These are phyloP conservation scores for Pantala flavescens DNA, from an alignment of 1,140 invertebrate genomes.

Conservation along the genomic window DNA sequence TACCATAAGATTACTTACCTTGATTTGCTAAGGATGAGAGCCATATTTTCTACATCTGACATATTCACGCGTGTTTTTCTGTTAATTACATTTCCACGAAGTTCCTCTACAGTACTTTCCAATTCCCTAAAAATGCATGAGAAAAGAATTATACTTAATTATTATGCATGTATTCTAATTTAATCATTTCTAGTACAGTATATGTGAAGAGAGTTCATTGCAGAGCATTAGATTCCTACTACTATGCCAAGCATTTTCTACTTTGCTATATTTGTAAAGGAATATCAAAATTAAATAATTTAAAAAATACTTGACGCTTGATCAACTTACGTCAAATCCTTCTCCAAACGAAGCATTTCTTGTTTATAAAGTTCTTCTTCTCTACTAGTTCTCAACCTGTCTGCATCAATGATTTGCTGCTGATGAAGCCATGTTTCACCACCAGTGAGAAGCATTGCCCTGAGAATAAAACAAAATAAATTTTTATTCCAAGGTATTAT, in stretches of 20 bases:
- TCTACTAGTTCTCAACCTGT: slow-evolving; percentile 53
- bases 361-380: slow-evolving; percentile 82
- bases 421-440: slow-evolving; percentile 45
- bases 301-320: background rate
- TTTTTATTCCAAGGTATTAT: no score
- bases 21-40: slow-evolving; percentile 75
- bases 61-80: slow-evolving; percentile 89
- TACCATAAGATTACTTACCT: slow-evolving; percentile 38
- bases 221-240: no score
- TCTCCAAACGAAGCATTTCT: slow-evolving; percentile 81
- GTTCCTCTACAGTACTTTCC: slow-evolving; percentile 86
- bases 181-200: no score
- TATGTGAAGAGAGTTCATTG: no score
- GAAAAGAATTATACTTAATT: no score
- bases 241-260: no score
- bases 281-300: no score
- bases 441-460: slow-evolving; percentile 43
- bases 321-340: slow-evolving; percentile 66
- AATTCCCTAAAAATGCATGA: slow-evolving; percentile 73
- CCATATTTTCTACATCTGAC: slow-evolving; percentile 94
- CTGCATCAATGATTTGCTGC: slow-evolving; percentile 39
- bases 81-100: slow-evolving; percentile 90
- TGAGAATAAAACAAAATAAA: slow-evolving; percentile 18
- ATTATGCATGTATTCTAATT: no score
- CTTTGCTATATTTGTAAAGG: no score